Conservation (phyloP, 2,888 invertebrate species). For the Stratiomys singularior region DNA sequence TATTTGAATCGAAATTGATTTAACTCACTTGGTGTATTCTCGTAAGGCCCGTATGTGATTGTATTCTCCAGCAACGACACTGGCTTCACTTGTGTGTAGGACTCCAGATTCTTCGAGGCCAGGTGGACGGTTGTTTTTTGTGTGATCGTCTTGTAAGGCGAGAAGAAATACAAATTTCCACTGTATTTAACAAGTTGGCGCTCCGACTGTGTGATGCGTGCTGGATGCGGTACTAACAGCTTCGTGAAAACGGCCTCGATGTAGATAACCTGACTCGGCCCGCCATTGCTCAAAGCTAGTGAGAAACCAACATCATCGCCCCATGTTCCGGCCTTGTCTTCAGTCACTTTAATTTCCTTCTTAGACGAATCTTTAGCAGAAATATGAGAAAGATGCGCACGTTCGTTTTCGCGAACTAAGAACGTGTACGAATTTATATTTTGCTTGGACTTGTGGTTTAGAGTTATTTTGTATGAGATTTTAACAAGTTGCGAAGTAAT, state of each 20-base stretch:
- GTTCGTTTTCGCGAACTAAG: slow-evolving; percentile 70
- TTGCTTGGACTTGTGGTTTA: slow-evolving; percentile 84
- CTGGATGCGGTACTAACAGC: slow-evolving; percentile 84
- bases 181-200: slow-evolving; percentile 90
- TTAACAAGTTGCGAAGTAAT: slow-evolving; percentile 90
- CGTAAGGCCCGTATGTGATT: slow-evolving; percentile 91
- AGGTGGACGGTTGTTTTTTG: slow-evolving; percentile 85
- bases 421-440: slow-evolving; percentile 77
- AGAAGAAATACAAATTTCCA: slow-evolving; percentile 85
- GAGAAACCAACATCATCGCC: slow-evolving; percentile 66
- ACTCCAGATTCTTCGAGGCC: slow-evolving; percentile 82
- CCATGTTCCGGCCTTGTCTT: slow-evolving; percentile 67
- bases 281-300: slow-evolving; percentile 66
- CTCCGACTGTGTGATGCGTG: slow-evolving; percentile 89
- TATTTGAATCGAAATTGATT: slow-evolving; percentile 58
- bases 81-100: slow-evolving; percentile 84
- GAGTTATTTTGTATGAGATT: slow-evolving; percentile 78
- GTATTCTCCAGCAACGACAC: slow-evolving; percentile 79
- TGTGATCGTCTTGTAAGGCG: slow-evolving; percentile 81
- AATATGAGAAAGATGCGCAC: slow-evolving; percentile 77
- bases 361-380: slow-evolving; percentile 74
- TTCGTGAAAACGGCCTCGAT: slow-evolving; percentile 82
- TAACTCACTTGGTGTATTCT: slow-evolving; percentile 71
- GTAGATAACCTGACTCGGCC: slow-evolving; percentile 58
- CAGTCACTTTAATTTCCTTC: slow-evolving; percentile 69